Evolutionary conservation across 1,140 invertebrate genomes (phyloP), one percentile per base, ranked within the genome.

Genomic region (Eciton burchellii): DNA sequence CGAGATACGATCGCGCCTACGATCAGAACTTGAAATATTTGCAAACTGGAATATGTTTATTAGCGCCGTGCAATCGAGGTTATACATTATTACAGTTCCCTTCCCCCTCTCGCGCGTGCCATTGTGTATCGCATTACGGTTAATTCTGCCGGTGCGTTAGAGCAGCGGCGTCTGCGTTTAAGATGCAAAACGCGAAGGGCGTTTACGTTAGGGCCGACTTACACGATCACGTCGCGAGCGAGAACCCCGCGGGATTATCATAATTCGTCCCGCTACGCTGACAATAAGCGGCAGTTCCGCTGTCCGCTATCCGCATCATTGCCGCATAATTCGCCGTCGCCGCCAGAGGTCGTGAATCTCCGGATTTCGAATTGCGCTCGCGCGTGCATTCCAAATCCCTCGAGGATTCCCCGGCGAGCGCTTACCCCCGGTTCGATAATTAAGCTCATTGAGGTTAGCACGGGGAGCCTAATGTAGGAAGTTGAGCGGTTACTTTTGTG

Each of bases 1-100:
- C 6, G 35, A 35, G 35, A 35, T 35, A 35, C 6, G 35, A 35
- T 35, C 35, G 35, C 35, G 35, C 35, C 35, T 35, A 35, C 6
- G 35, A 35, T 35, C 35, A 3, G 14, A 14, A 62, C 63, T 49
- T 49, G 12, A 1, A 65, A 52, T 49, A 3, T 49, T 63, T 49
- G 43, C 43, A 49, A n/a, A 59, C 14, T 35, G 26, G 49, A 1
- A 35, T 35, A 6, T 29, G 2, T 76, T 65, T 49, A 68, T 68
- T 56, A 29, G 1, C 41, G 52, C 12, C 11, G 41, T 56, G 1
- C 14, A 41, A 19, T 12, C n/a, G 66, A 66, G 41, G 19, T 59
- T 66, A 79, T 9, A 65, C 19, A 59, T 83, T 83, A 29, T 59
- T 81, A 35, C 35, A n/a, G n/a, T n/a, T n/a, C n/a, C n/a, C n/a